A percentile compares a stretch with the other conserved stretches of the same genome.
Evolutionary conservation across 2,888 invertebrate genomes (phyloP).

Genomic region (Epinotia nisella): DNA sequence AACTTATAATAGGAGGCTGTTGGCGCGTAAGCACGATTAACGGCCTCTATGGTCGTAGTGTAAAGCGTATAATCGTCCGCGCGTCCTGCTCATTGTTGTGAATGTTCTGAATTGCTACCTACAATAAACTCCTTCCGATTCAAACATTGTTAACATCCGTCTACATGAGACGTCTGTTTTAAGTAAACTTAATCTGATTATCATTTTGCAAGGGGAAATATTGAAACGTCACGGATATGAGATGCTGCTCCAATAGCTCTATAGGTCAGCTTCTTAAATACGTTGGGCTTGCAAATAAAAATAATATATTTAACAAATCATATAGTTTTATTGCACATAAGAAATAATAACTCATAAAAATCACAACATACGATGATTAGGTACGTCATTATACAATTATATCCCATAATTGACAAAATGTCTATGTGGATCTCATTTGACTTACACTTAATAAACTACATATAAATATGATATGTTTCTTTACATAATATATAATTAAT

Average conservation of each 20-base stretch:
- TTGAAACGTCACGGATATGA: not conserved
- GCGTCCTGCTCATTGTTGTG: not conserved
- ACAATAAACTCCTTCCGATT: not conserved
- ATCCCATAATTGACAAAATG: slow-evolving; percentile 56
- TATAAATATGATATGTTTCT: slow-evolving; percentile 71
- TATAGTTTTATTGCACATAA: slow-evolving; percentile 55
- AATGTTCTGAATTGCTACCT: slow-evolving; percentile 17
- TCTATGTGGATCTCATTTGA: slow-evolving; percentile 51
- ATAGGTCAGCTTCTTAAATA: not conserved
- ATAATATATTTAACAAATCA: slow-evolving; percentile 66
- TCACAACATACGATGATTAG: slow-evolving; percentile 57
- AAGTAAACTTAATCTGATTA: not conserved
- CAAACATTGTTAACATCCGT: slow-evolving; percentile 7
- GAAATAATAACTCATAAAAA: slow-evolving; percentile 63
- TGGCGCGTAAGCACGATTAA: slow-evolving; percentile 37
- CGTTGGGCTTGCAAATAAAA: slow-evolving; percentile 45
- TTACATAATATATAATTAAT: slow-evolving; percentile 57
- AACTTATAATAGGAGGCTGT: slow-evolving; percentile 31
- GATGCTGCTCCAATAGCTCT: not conserved
- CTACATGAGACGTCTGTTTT: not conserved
- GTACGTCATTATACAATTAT: slow-evolving; percentile 49
- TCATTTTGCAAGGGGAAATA: not conserved
- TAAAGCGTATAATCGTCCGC: slow-evolving; percentile 32
- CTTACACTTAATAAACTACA: slow-evolving; percentile 51
- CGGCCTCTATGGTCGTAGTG: slow-evolving; percentile 26